Evolutionary conservation across 2,888 invertebrate genomes (phyloP).

Genomic region (Brenthis daphne): DNA sequence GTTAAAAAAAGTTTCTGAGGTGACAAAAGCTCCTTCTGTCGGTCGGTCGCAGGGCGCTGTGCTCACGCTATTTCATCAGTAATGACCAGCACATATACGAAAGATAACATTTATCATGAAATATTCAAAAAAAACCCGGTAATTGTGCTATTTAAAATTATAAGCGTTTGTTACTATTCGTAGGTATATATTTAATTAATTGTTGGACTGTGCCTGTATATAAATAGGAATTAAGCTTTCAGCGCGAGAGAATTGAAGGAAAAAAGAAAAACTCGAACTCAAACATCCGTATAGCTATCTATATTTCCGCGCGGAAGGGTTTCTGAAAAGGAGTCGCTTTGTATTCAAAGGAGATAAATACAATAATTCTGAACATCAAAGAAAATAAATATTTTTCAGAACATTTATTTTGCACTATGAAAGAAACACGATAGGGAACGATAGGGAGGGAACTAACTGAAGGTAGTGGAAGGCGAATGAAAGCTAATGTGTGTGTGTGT

Average conservation of each 20-base stretch:
- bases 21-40: too few species aligned
- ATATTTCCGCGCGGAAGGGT: constrained; percentile 7
- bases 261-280: not conserved
- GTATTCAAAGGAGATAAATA: constrained; percentile 7
- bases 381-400: constrained; percentile 1
- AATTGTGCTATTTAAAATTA: too few species aligned
- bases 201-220: not conserved
- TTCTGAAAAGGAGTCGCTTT: constrained; percentile 9
- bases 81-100: too few species aligned
- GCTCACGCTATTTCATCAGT: too few species aligned
- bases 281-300: constrained; percentile 5
- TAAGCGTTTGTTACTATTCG: too few species aligned
- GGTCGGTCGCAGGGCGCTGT: too few species aligned
- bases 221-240: not conserved
- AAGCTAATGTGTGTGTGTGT: not conserved
- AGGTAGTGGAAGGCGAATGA: not conserved
- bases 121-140: too few species aligned
- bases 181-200: too few species aligned
- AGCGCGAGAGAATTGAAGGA: not conserved
- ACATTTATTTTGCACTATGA: not conserved
- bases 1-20: too few species aligned
- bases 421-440: not conserved
- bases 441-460: not conserved
- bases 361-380: not conserved
- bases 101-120: too few species aligned